Conservation (phyloP, 2,888 invertebrate genomes). For the Stomorhina lunata region DNA sequence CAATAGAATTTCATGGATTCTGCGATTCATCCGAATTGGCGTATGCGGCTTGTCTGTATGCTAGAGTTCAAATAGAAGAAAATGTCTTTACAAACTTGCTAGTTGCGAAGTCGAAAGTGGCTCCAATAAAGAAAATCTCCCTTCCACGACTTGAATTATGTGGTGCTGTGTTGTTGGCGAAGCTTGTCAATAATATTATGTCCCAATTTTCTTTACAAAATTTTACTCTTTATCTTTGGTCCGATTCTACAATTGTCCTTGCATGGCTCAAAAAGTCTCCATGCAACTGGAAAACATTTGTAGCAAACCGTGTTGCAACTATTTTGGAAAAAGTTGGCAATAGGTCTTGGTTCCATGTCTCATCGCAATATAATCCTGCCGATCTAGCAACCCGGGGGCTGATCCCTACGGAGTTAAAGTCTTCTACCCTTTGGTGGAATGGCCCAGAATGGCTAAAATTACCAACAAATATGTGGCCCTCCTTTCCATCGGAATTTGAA, state of each 20-base stretch:
- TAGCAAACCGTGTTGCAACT: neutral
- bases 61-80: neutral
- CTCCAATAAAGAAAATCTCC: slow-evolving; percentile 1
- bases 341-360: neutral
- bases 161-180: neutral
- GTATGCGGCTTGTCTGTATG: slow-evolving; percentile 15
- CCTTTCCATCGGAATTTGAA: too few species aligned
- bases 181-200: neutral
- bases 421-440: neutral
- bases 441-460: too few species aligned
- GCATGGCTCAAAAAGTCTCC: neutral
- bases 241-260: neutral
- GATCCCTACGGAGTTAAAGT: neutral
- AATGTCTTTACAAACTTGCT: neutral
- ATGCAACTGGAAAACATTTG: neutral
- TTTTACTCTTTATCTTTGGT: neutral
- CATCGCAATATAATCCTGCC: neutral
- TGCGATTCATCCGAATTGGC: slow-evolving; percentile 19
- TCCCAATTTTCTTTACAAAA: neutral
- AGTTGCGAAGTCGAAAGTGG: too few species aligned
- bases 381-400: neutral
- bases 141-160: slow-evolving; percentile 3
- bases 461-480: too few species aligned
- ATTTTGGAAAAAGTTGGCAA: neutral
- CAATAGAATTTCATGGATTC: slow-evolving; percentile 47